A percentile compares a stretch with the other conserved stretches of the same genome.
Conservation (phyloP, 1,140 invertebrate genomes). For the Plectrocnemia conspersa region DNA sequence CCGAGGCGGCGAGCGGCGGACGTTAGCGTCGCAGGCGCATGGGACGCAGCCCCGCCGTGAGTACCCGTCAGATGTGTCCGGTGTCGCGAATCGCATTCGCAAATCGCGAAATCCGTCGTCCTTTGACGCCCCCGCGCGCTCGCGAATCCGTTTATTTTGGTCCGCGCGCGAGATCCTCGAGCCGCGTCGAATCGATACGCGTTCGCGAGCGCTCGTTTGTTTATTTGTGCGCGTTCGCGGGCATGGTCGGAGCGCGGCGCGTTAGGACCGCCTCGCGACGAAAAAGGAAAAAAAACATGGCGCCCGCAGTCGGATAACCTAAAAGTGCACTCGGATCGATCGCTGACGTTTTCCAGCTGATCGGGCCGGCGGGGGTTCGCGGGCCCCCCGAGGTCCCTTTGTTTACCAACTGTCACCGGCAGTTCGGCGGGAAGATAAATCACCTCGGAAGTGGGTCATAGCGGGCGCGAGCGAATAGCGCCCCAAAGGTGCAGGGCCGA, state of each 20-base stretch:
- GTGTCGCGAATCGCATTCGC: background rate
- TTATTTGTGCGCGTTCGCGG: too few relatives aligned
- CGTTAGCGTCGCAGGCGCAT: background rate
- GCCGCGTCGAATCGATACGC: background rate
- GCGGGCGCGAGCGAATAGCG: slow-evolving; percentile 18
- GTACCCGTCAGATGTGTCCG: too few relatives aligned
- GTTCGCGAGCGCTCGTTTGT: background rate
- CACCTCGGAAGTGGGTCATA: slow-evolving; percentile 26
- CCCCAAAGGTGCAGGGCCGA: slow-evolving; percentile 2
- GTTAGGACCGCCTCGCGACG: too few relatives aligned
- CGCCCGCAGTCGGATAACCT: too few relatives aligned
- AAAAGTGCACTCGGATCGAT: too few relatives aligned
- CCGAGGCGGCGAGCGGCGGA: slow-evolving; percentile 16
- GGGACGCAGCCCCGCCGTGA: background rate
- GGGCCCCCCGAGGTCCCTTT: slow-evolving; percentile 17
- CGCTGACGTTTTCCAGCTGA: too few relatives aligned
- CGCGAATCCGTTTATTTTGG: background rate
- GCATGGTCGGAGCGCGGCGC: too few relatives aligned
- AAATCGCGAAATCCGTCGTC: background rate
- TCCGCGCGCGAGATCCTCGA: background rate
- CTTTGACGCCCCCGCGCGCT: too few relatives aligned
- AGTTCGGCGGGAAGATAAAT: slow-evolving; percentile 29
- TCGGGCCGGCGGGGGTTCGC: too few relatives aligned
- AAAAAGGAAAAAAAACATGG: too few relatives aligned
- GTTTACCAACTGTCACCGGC: slow-evolving; percentile 32